These are phyloP conservation scores for Crepidodera aurea DNA, from an alignment of 2,888 invertebrate species.

Conservation along the genomic window DNA sequence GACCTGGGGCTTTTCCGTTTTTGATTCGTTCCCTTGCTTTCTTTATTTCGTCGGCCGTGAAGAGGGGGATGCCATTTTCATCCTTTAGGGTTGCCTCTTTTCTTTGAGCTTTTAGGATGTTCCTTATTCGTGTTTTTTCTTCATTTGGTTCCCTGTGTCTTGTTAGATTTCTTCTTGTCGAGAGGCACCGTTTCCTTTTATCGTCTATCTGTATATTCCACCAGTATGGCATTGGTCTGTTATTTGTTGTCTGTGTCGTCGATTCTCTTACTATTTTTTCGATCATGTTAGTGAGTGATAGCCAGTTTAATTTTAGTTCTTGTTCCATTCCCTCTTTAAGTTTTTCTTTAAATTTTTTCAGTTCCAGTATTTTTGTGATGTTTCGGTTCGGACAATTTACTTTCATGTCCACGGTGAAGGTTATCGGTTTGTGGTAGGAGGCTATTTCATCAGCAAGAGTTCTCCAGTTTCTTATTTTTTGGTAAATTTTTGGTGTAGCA, in stretches of 20 bases:
- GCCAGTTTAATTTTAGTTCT: no score
- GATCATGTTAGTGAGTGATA: no score
- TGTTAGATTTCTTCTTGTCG: not conserved
- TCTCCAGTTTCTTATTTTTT: not conserved
- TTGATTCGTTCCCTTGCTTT: constrained; percentile 28
- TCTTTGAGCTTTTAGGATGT: not conserved
- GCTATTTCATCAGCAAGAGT: not conserved
- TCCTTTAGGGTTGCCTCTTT: not conserved
- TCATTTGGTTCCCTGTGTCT: not conserved
- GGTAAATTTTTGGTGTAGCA: not conserved
- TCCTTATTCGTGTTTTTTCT: not conserved
- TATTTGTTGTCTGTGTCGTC: no score
- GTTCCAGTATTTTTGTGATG: not conserved
- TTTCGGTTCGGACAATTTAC: not conserved
- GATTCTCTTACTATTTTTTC: no score
- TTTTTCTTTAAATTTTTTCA: not conserved
- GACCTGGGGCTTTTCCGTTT: constrained; percentile 40
- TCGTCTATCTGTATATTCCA: not conserved
- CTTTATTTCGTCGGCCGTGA: constrained; percentile 23
- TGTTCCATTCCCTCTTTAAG: no score
- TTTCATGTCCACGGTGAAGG: not conserved
- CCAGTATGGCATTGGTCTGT: not conserved
- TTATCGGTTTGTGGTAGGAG: not conserved
- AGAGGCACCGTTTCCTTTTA: not conserved
- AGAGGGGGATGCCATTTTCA: not conserved